Conservation (phyloP, 2,113 vertebrate species). For the Megaceryle maxima region DNA sequence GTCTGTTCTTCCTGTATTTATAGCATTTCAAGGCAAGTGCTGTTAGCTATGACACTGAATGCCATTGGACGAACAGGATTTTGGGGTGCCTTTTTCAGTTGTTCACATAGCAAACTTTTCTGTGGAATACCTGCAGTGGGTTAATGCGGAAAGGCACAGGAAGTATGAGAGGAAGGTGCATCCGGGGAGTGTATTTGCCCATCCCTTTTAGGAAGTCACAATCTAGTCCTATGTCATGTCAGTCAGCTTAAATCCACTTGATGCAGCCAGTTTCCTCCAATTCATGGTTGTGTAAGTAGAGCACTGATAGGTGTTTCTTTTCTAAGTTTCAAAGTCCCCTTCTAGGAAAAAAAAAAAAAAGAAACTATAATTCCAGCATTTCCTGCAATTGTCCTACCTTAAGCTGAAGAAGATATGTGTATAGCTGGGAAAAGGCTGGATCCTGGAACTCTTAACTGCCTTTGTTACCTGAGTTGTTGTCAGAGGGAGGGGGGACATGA, state of each 20-base stretch:
- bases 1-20: neutral
- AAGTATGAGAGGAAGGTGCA: conserved; percentile 74
- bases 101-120: neutral
- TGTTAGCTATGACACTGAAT: neutral
- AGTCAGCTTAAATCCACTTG: conserved; percentile 66
- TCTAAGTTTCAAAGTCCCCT: conserved; percentile 70
- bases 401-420: conserved; percentile 75
- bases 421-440: conserved; percentile 74
- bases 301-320: conserved; percentile 66
- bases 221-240: conserved; percentile 69
- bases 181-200: conserved; percentile 72
- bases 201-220: conserved; percentile 74
- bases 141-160: conserved; percentile 59
- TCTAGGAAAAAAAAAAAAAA: conserved; percentile 67
- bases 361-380: conserved; percentile 73
- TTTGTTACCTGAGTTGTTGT: conserved; percentile 69
- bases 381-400: conserved; percentile 83
- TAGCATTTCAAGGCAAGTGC: neutral
- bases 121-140: neutral
- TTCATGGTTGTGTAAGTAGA: conserved; percentile 72
- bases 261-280: conserved; percentile 75
- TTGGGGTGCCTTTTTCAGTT: neutral
- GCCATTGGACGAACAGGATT: neutral
- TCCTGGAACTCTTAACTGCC: conserved; percentile 73
- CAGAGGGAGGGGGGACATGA: conserved; percentile 25